These are phyloP conservation scores for Umimayanthus chanpuru DNA, from an alignment of 92 coral and sea anemone genomes.

Conservation along the genomic window DNA sequence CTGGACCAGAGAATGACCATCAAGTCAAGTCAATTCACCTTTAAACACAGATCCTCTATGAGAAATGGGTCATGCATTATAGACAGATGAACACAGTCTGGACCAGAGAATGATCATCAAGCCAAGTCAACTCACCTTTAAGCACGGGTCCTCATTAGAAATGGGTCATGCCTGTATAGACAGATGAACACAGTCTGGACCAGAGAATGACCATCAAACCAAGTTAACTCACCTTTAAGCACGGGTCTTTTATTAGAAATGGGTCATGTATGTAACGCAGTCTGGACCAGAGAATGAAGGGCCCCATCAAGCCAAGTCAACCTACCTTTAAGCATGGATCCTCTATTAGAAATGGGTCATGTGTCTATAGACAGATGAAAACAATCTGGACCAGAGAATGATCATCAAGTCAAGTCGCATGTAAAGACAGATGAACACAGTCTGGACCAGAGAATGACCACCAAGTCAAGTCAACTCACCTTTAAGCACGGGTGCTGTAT, in stretches of 20 bases:
- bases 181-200: conserved; percentile 98
- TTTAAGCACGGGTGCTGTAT: conserved; percentile 93
- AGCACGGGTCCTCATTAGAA: no score
- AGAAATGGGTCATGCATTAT: no score
- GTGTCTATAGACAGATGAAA: no score
- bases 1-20: conserved; percentile 98
- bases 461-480: conserved; percentile 93
- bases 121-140: no score
- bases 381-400: conserved; percentile 96
- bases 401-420: conserved; percentile 97
- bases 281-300: conserved; percentile 80
- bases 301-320: no score
- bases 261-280: conserved; percentile 93
- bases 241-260: conserved; percentile 83
- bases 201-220: conserved; percentile 98
- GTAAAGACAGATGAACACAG: conserved; percentile 90
- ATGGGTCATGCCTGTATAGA: no score
- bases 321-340: no score
- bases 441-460: conserved; percentile 98
- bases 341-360: no score
- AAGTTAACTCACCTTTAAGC: conserved; percentile 87
- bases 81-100: no score
- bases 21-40: conserved; percentile 96
- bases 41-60: conserved; percentile 18
- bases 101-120: no score